Evolutionary conservation across 2,888 invertebrate species (phyloP), one percentile per base, ranked within the genome.

Genomic region (Gerris lacustris): DNA sequence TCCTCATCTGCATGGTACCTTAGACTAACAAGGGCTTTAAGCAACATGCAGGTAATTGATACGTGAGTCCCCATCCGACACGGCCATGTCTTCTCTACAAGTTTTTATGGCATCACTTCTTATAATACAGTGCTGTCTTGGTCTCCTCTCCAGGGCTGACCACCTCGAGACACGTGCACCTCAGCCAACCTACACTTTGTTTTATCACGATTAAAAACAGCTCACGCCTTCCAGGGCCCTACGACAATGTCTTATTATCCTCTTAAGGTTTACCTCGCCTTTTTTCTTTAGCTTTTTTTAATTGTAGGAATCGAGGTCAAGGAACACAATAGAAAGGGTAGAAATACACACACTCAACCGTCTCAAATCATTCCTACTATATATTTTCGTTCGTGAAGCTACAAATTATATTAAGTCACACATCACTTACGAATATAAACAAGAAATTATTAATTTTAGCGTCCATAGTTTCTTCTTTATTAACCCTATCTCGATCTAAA

Each of bases 221-320:
- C 55, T 55, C 55, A 55, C 55, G 55, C 55, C 55, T 55, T 55
- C 11, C 15, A 55, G 15, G 55, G 55, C 55, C 55, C 55, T 55
- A 55, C 55, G 55, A 55, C 55, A 55, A 55, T 55, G 55, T 55
- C 55, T 55, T 55, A 55, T 55, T 55, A 55, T 55, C 55, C 55
- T 55, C 55, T 2, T 11, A 15, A 15, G 55, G 9, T 55, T 31
- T 31, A 31, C 31, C 31, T 31, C 31, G 31, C 31, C 55, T 55
- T 55, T 55, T 55, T 55, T 55, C 9, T 11, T 1, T 15, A 11
- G 2, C 15, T 55, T 55, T 55, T 55, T 55, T 55, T 55, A 55
- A 55, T 55, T 55, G 55, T 55, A 55, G 11, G 55, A 55, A 55
- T 55, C 9, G 55, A 55, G 55, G 55, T 55, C 55, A 55, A 4